phyloP scores from a whole-genome alignment of 2,797 vertebrate genomes.

The Taeniopygia guttata region DNA sequence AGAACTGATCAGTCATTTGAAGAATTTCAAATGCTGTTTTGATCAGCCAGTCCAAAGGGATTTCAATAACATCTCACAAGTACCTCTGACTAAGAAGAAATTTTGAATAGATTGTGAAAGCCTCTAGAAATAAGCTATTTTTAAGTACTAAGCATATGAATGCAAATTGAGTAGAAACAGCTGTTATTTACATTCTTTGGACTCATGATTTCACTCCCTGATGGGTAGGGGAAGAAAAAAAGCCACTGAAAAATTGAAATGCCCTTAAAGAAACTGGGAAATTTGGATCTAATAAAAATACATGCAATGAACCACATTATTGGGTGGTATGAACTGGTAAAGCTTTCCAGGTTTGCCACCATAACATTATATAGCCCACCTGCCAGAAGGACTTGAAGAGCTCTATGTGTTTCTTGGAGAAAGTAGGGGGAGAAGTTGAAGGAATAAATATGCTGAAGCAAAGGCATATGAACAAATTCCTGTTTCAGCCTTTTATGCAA shows the following conservation, averaged over 20 bases:
- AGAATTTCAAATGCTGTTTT: background rate
- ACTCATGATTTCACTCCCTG: background rate
- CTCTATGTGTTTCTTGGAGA: background rate
- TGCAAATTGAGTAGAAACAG: slow-evolving; percentile 44
- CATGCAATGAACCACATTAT: background rate
- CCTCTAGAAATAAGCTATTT: background rate
- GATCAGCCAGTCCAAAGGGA: background rate
- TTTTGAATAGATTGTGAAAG: slow-evolving; percentile 28
- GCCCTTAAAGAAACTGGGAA: background rate
- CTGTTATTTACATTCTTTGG: slow-evolving; percentile 12
- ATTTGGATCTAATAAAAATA: background rate
- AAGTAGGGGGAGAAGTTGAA: background rate
- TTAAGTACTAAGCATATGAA: slow-evolving; percentile 1
- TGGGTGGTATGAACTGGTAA: background rate
- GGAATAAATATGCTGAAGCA: background rate
- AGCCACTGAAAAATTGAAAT: background rate
- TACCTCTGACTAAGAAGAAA: background rate
- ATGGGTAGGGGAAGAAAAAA: background rate
- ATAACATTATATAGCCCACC: background rate
- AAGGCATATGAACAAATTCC: background rate
- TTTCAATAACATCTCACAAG: slow-evolving; percentile 3
- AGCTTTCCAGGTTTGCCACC: background rate
- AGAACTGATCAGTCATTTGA: background rate
- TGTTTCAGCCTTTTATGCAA: background rate
- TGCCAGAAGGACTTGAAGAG: background rate